Evolutionary conservation across 1,140 invertebrate genomes (phyloP), one percentile per base, ranked within the genome.

Genomic region (Zaprionus taronus): DNA sequence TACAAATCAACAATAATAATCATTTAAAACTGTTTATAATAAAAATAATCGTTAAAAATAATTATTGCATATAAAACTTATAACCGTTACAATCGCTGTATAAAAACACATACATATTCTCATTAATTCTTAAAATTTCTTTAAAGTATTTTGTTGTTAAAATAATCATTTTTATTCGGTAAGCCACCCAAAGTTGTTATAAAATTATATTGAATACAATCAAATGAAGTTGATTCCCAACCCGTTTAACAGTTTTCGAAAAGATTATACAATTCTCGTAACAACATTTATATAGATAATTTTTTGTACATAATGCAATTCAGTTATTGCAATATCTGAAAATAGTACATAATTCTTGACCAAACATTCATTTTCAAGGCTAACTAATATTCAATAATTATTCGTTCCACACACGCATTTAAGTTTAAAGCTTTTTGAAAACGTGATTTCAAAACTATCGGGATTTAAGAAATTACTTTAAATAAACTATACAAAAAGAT

Each of bases 211-310:
- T 47, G 15, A 26, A 56, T 61, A 58, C 60, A 71, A 64, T 38
- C 36, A 51, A 75, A 74, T 62, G 44, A 38, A 57, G 28, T 74
- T 70, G 58, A 68, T 75, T 71, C 67, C 72, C 72, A 71, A 71
- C 44, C 64, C 79, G 38, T 78, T 81, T 78, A 65, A 73, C 36
- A 78, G 58, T 36, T 75, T 78, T 70, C 57, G 60, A 67, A 55
- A 58, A 82, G 64, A 80, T 75, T 34, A 72, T 77, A 66, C 63
- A 77, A 38, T 72, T 66, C 34, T 44, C 57, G 63, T 77, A 77
- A 73, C 75, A 77, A 67, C 55, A 77, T 66, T 61, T 66, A 62
- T 62, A 77, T 75, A 72, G 58, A 66, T 77, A 66, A 73, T 57
- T 63, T 65, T 77, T 66, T 72, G 61, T 66, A 72, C 68, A 72